phyloP scores from a whole-genome alignment of 2,888 invertebrate genomes.

The Cynaeus angustus region DNA sequence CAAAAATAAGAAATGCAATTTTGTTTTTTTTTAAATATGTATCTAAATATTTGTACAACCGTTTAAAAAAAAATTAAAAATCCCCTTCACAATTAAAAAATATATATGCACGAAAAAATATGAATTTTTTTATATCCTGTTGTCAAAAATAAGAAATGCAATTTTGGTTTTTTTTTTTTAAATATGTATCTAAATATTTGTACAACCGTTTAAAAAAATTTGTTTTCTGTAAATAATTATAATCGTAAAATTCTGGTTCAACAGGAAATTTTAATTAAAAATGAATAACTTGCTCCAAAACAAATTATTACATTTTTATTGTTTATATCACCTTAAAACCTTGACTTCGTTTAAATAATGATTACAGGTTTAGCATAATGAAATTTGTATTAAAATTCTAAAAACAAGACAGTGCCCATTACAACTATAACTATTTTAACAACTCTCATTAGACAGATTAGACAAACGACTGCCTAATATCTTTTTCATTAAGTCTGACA shows the following conservation, averaged over 20 bases:
- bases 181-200: conserved; percentile 1
- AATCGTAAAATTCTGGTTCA: too few species aligned
- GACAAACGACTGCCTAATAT: conserved; percentile 11
- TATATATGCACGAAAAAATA: too few species aligned
- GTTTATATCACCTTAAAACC: not conserved
- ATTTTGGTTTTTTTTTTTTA: not conserved
- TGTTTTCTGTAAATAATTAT: too few species aligned
- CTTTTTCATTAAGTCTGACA: not conserved
- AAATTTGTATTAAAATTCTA: not conserved
- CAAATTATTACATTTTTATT: too few species aligned
- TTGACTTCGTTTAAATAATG: not conserved
- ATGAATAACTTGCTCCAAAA: too few species aligned
- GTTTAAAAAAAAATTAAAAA: too few species aligned
- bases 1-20: too few species aligned
- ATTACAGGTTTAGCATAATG: not conserved
- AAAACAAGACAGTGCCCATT: conserved; percentile 11
- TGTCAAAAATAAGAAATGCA: too few species aligned
- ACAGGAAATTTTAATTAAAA: too few species aligned
- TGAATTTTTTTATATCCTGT: too few species aligned
- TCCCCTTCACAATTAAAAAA: too few species aligned
- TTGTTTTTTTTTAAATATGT: not conserved
- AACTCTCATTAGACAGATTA: conserved; percentile 30
- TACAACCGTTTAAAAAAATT: too few species aligned
- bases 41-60: conserved; percentile 1
- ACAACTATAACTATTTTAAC: conserved; percentile 32